phyloP scores from a whole-genome alignment of 1,140 invertebrate genomes.

The Campoletis sonorensis region DNA sequence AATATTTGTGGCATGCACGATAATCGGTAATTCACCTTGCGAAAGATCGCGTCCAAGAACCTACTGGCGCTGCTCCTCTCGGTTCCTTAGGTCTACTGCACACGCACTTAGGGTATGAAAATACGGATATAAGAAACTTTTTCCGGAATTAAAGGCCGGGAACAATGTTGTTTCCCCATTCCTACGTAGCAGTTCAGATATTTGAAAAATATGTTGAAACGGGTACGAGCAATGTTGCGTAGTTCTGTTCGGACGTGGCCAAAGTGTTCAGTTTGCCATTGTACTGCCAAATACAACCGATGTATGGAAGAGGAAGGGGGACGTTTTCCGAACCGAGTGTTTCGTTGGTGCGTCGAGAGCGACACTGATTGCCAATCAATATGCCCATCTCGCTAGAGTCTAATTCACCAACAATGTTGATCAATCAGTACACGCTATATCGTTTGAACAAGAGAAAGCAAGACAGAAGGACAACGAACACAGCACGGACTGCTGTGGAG shows the following conservation, averaged over 20 bases:
- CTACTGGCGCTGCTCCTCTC: background rate
- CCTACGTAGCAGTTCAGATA: background rate
- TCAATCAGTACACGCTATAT: constrained; percentile 71
- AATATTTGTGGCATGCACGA: constrained; percentile 12
- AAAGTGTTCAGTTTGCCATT: constrained; percentile 23
- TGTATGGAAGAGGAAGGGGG: background rate
- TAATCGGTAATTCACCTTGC: constrained; percentile 20
- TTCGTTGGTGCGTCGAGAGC: constrained; percentile 66
- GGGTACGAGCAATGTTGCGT: background rate
- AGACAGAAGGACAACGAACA: background rate
- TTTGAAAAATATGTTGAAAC: constrained; percentile 21
- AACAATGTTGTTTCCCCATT: background rate
- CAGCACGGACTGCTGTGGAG: background rate
- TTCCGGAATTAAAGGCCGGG: background rate
- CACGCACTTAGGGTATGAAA: constrained; percentile 30
- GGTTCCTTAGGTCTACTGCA: constrained; percentile 19
- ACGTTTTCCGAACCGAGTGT: constrained; percentile 56
- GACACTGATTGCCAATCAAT: constrained; percentile 77
- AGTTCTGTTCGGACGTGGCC: background rate
- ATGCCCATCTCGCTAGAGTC: constrained; percentile 75
- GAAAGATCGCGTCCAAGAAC: constrained; percentile 28
- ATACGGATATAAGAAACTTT: background rate
- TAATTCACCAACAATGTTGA: constrained; percentile 76
- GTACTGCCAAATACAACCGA: background rate
- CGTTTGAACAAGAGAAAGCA: constrained; percentile 48